Evolutionary conservation across 2,888 invertebrate species (phyloP).

Genomic region (Laspeyria flexula): DNA sequence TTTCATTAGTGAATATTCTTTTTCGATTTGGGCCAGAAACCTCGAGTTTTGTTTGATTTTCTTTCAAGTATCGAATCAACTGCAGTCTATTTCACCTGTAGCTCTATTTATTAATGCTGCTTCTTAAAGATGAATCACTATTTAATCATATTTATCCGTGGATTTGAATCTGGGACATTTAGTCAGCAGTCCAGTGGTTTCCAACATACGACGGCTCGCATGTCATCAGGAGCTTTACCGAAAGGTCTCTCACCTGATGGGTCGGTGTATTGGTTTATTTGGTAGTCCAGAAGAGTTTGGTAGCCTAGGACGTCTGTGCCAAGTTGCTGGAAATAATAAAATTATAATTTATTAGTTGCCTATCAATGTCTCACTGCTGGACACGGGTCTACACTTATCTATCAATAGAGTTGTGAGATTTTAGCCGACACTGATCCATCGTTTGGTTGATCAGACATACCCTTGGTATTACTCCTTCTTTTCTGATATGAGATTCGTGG

Average conservation of each 20-base stretch:
- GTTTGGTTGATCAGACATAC: no score
- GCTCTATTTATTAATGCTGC: neutral
- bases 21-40: no score
- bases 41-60: no score
- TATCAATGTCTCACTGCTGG: no score
- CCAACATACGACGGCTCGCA: slow-evolving; percentile 93
- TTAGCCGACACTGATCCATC: no score
- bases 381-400: no score
- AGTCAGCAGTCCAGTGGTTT: slow-evolving; percentile 78
- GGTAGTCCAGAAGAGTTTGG: slow-evolving; percentile 91
- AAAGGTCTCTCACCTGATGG: slow-evolving; percentile 91
- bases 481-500: no score
- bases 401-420: no score
- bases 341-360: neutral
- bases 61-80: neutral
- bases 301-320: slow-evolving; percentile 92
- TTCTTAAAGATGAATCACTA: neutral
- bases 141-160: neutral
- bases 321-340: slow-evolving; percentile 87
- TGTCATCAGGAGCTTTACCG: slow-evolving; percentile 90
- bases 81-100: neutral
- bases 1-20: no score
- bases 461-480: no score
- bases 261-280: slow-evolving; percentile 92
- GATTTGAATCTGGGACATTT: neutral